phyloP scores from a whole-genome alignment of 2,888 invertebrate species.

The Nephrotoma guestfalica region DNA sequence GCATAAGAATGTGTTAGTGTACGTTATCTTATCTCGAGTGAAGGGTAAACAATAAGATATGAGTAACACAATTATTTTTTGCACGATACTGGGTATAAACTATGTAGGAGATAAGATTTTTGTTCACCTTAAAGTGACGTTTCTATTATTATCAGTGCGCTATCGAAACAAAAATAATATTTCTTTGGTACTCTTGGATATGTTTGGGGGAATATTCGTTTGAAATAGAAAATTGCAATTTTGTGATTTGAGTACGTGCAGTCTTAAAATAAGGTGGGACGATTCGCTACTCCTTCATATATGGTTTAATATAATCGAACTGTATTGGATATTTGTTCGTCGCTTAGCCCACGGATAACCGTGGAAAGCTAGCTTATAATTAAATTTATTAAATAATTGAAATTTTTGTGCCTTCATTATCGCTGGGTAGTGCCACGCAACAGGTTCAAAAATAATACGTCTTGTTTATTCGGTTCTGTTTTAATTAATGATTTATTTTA shows the following conservation, averaged over 20 bases:
- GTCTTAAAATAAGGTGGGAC: too few species aligned
- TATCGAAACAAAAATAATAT: background rate
- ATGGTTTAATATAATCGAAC: too few species aligned
- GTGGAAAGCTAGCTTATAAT: too few species aligned
- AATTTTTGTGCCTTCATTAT: too few species aligned
- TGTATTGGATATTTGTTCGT: too few species aligned
- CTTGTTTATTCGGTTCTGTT: too few species aligned
- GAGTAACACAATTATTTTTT: background rate
- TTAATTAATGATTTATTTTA: too few species aligned
- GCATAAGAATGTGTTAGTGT: background rate
- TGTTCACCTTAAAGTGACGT: background rate
- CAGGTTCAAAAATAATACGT: too few species aligned
- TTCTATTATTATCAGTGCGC: background rate
- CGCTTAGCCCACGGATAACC: too few species aligned
- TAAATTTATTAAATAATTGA: too few species aligned
- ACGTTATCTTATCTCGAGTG: background rate
- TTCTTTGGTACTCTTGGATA: background rate
- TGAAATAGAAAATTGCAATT: background rate
- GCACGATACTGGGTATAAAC: background rate
- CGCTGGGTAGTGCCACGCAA: too few species aligned
- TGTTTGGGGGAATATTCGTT: background rate
- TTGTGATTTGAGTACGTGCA: background rate
- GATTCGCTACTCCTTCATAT: too few species aligned
- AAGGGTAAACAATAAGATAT: background rate
- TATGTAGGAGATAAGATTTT: background rate